phyloP scores from a whole-genome alignment of 1,140 invertebrate genomes.

The Dinoponera quadriceps region DNA sequence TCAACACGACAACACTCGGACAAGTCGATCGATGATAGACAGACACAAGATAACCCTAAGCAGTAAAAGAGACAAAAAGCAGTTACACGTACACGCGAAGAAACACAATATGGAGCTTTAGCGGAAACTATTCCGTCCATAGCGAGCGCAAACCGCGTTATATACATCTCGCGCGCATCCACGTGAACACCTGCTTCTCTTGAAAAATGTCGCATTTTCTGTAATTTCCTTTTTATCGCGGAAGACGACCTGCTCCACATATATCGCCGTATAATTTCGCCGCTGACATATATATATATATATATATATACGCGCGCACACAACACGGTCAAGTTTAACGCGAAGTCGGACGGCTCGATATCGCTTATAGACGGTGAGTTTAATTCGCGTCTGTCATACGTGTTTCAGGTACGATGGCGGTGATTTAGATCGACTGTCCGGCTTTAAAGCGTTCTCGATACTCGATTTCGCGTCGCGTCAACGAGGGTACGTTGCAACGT shows the following conservation, averaged over 20 bases:
- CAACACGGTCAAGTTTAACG: constrained; percentile 15
- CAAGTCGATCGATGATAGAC: background rate
- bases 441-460: constrained; percentile 28
- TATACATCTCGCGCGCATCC: background rate
- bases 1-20: background rate
- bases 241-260: background rate
- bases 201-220: background rate
- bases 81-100: too few relatives aligned
- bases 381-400: constrained; percentile 23
- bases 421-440: constrained; percentile 11
- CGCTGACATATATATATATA: background rate
- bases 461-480: constrained; percentile 30
- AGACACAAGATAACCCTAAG: background rate
- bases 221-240: constrained; percentile 5
- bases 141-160: background rate
- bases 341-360: constrained; percentile 2
- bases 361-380: background rate
- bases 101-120: background rate
- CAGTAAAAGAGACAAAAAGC: constrained; percentile 1
- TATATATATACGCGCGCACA: too few relatives aligned
- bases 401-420: background rate
- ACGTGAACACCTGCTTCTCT: constrained; percentile 22
- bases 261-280: constrained; percentile 1
- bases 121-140: background rate
- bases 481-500: constrained; percentile 20